Percentiles rank a stretch among this genome's conserved stretches.
Evolutionary conservation across 2,113 vertebrate genomes (phyloP).

Genomic region (Anarhynchus alexandrinus): DNA sequence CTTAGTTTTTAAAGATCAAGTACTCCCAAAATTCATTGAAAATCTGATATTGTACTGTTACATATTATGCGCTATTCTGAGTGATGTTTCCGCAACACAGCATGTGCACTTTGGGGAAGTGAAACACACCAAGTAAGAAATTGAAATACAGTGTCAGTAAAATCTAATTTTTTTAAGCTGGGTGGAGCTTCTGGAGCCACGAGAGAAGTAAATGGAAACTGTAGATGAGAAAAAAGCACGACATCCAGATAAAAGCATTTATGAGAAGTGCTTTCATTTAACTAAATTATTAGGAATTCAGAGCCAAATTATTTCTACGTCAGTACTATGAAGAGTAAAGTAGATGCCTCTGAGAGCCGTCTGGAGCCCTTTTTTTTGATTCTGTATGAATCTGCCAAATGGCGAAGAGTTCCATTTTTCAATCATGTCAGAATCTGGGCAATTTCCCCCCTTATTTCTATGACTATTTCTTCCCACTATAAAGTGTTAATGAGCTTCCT

Average conservation of each 20-base stretch:
- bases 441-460: not conserved
- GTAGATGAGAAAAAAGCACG: not conserved
- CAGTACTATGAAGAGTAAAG: not conserved
- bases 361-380: not conserved
- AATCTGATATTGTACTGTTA: not conserved
- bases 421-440: not conserved
- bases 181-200: not conserved
- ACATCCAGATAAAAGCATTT: not conserved
- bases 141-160: not conserved
- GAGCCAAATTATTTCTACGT: not conserved
- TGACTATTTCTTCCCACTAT: not conserved
- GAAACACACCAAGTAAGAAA: not conserved
- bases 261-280: not conserved
- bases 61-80: not conserved
- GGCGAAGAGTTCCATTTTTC: not conserved
- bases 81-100: not conserved
- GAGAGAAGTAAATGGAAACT: not conserved
- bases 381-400: not conserved
- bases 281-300: not conserved
- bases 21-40: not conserved
- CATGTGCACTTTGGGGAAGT: not conserved
- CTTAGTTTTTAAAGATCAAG: not conserved
- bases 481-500: not conserved
- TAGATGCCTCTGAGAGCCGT: not conserved
- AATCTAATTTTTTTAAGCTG: not conserved